Percentiles rank a stretch among this genome's conserved stretches.
These are phyloP conservation scores for Branchellion lobata DNA, from an alignment of 2,888 invertebrate genomes.

Conservation along the genomic window DNA sequence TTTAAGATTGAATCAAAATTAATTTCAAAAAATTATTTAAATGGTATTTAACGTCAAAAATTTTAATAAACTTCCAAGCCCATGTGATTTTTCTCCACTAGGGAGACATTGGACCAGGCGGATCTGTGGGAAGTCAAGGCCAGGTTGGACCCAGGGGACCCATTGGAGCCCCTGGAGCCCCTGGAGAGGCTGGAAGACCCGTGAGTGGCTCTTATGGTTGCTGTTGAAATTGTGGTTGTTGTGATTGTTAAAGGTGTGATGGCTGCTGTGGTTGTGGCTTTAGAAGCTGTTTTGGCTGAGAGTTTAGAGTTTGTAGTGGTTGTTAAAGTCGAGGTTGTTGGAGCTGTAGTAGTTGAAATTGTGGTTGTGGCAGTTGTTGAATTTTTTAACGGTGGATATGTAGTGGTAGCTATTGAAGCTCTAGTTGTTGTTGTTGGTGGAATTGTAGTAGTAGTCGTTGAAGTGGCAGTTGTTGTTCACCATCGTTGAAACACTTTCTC, in stretches of 20 bases:
- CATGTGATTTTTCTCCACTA: too few species aligned
- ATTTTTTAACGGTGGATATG: too few species aligned
- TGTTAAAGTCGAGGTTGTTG: not conserved
- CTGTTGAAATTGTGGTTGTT: not conserved
- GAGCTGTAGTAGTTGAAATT: not conserved
- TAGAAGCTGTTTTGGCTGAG: not conserved
- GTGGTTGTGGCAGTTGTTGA: not conserved
- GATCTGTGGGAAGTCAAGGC: conserved; percentile 34
- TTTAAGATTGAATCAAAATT: too few species aligned
- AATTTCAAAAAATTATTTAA: too few species aligned
- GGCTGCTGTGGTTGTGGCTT: too few species aligned
- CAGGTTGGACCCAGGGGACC: conserved; percentile 54
- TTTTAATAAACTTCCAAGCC: too few species aligned
- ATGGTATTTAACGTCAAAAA: too few species aligned
- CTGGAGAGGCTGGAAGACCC: conserved; percentile 42
- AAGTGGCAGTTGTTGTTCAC: not conserved
- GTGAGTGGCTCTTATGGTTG: conserved; percentile 21
- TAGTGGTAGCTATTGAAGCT: too few species aligned
- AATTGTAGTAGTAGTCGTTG: not conserved
- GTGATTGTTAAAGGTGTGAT: not conserved
- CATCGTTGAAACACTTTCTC: not conserved
- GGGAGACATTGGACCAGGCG: conserved; percentile 41
- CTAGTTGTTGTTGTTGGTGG: not conserved
- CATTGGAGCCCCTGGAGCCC: conserved; percentile 50
- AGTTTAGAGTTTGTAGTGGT: not conserved